Conservation (phyloP, 2,888 invertebrate genomes). For the Chloroclystis v-ata region DNA sequence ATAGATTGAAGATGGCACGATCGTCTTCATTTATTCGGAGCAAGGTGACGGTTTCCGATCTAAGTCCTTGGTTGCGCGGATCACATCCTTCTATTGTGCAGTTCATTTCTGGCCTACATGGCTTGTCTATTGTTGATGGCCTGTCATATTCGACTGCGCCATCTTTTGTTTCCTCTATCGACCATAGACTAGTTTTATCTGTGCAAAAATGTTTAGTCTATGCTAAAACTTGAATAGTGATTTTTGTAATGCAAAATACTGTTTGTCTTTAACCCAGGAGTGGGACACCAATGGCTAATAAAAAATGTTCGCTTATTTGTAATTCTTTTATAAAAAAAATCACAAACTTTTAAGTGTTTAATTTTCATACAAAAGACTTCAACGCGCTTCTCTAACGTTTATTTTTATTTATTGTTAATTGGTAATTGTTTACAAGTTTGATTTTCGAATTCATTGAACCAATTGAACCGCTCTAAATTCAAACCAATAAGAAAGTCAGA, state of each 20-base stretch:
- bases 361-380: conserved; percentile 4
- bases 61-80: conserved; percentile 3
- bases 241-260: too few relatives aligned
- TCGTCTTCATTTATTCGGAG: conserved; percentile 1
- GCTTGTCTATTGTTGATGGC: conserved; percentile 3
- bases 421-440: neutral
- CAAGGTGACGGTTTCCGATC: conserved; percentile 4
- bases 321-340: too few relatives aligned
- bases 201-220: too few relatives aligned
- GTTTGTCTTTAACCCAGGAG: too few relatives aligned
- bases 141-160: neutral
- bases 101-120: conserved; percentile 1
- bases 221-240: too few relatives aligned
- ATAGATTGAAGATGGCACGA: neutral
- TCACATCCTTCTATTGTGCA: conserved; percentile 7
- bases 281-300: too few relatives aligned
- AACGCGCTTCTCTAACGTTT: conserved; percentile 2
- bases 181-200: too few relatives aligned
- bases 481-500: conserved; percentile 28
- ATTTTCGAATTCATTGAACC: neutral
- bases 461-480: conserved; percentile 1
- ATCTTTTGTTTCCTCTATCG: too few relatives aligned
- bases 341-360: too few relatives aligned
- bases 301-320: too few relatives aligned
- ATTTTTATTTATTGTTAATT: neutral